Evolutionary conservation across 92 coral and sea anemone species (phyloP).

Genomic region (Zoanthus sociatus): DNA sequence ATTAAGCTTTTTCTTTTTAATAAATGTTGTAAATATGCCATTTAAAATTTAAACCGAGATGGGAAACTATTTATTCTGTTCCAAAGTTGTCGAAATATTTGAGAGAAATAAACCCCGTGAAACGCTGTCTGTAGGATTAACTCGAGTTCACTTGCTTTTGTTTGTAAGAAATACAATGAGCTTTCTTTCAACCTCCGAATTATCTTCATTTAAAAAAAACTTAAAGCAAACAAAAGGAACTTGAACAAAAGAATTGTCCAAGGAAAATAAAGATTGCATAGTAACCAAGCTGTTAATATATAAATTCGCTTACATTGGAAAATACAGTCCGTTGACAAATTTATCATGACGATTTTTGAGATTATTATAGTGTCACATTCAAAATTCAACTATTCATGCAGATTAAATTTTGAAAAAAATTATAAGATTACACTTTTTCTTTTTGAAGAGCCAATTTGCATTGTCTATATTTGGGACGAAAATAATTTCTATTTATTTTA

Average conservation of each 20-base stretch:
- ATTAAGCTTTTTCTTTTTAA: too few species aligned
- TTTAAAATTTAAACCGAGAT: neutral
- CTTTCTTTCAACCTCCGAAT: neutral
- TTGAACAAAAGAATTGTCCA: constrained; percentile 7
- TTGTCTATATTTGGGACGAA: too few species aligned
- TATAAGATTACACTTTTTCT: too few species aligned
- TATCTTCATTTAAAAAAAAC: neutral
- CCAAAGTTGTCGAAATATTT: neutral
- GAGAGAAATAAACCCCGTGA: neutral
- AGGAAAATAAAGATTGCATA: constrained; percentile 7
- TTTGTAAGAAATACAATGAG: neutral
- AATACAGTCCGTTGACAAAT: neutral
- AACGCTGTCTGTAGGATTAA: neutral
- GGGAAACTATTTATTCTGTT: neutral
- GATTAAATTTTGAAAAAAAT: neutral
- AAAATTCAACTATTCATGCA: neutral
- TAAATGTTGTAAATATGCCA: too few species aligned
- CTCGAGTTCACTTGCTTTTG: neutral
- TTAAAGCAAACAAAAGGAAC: neutral
- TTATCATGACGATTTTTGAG: neutral
- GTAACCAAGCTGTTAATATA: constrained; percentile 11
- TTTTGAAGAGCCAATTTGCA: too few species aligned
- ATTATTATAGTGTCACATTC: neutral
- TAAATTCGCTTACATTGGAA: constrained; percentile 10
- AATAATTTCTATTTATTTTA: too few species aligned